Base-by-base conservation (phyloP, 2,113 vertebrate species). In the Cavia porcellus region DNA sequence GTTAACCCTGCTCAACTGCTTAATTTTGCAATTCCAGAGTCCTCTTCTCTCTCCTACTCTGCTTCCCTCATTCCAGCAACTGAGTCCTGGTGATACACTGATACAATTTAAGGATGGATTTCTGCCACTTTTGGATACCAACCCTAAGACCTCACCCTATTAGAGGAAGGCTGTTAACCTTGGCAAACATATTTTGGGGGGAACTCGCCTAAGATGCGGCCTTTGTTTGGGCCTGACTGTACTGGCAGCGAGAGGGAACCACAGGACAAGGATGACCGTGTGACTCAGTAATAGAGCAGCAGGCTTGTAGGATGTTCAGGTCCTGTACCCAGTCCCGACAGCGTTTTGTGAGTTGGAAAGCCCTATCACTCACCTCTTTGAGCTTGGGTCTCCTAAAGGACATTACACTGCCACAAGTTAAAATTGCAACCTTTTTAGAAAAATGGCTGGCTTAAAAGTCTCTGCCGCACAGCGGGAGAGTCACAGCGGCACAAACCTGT, bases 51-150 rank as follows among this genome's bases (percentile, higher is more conserved):
- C 57, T 20, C 42, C 45, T 24, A 50, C 35, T 32, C 28, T 1
- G 7, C 38, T 14, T 15, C 66, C n/a, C 95, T 89, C 97, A 97
- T 97, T 97, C 84, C 86, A 89, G 80, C 81, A 88, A n/a, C 95
- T 97, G 93, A 98, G 95, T 88, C 90, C 95, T 74, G 86, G 91
- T 94, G 96, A 97, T 86, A 95, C 13, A 5, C 11, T 87, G 81
- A 95, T 50, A 97, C 94, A 95, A 90, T 81, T 97, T 97, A 96
- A 97, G 95, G 77, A 84, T 96, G 96, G 42, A 24, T 24, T 57
- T 22, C 13, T 80, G 35, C 10, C 5, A 52, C 28, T 20, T 14
- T 86, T 57, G n/a, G n/a, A 19, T 62, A 35, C 75, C 68, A 42
- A 82, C n/a, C 38, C 62, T 28, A 81, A 84, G 45, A 72, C 38